These are phyloP conservation scores for Larimichthys polyactis DNA, from an alignment of 2,113 vertebrate species.

Conservation along the genomic window DNA sequence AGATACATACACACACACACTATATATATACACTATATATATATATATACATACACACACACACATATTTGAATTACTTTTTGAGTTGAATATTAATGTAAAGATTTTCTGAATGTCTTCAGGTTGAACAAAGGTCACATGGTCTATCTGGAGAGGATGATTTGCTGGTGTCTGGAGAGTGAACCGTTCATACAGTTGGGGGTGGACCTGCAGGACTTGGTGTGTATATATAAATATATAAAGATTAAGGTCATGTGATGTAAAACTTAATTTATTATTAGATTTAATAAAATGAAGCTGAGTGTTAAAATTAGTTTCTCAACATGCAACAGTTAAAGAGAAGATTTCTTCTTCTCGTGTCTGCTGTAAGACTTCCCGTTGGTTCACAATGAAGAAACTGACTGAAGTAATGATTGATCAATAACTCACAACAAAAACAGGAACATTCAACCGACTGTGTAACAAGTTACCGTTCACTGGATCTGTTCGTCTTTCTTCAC, in stretches of 20 bases:
- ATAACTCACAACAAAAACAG: neutral
- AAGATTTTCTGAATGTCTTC: neutral
- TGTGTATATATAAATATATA: conserved; percentile 52
- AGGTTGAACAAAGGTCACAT: conserved; percentile 99
- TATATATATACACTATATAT: too few species aligned
- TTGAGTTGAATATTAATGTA: too few species aligned
- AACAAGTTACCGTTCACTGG: too few species aligned
- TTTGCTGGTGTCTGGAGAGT: conserved; percentile 88
- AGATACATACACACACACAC: too few species aligned
- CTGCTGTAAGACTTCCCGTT: conserved; percentile 1
- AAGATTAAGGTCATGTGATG: too few species aligned
- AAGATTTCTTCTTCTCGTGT: neutral
- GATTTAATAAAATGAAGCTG: neutral
- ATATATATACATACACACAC: too few species aligned
- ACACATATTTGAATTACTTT: too few species aligned
- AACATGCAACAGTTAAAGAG: neutral
- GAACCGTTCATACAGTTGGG: conserved; percentile 96
- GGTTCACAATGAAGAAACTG: neutral
- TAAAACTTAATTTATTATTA: too few species aligned
- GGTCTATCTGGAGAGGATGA: conserved; percentile 96
- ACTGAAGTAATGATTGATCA: neutral
- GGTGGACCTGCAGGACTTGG: conserved; percentile 93
- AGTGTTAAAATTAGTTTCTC: neutral
- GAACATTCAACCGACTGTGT: neutral
- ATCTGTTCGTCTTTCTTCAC: too few species aligned